These are phyloP conservation scores for Otus scops DNA, from an alignment of 2,797 vertebrate species.

Conservation along the genomic window DNA sequence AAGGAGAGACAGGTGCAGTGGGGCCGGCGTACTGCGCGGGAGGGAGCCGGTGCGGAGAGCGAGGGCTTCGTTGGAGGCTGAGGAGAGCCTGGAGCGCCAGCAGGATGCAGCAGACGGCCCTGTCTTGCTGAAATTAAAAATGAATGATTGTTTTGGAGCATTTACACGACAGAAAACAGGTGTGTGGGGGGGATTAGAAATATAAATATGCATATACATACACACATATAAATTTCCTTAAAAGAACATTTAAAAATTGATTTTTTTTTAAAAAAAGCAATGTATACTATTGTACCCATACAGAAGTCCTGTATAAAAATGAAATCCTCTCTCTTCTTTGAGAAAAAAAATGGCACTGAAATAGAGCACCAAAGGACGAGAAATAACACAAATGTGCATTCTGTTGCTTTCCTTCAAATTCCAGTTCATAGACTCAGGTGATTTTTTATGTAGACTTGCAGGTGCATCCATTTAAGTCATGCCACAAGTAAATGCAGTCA, in stretches of 20 bases:
- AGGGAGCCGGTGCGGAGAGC: rapidly evolving
- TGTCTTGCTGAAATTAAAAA: background rate
- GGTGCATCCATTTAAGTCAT: background rate
- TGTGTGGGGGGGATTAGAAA: background rate
- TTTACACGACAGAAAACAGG: background rate
- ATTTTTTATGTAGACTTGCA: background rate
- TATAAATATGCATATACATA: background rate
- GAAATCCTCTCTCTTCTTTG: background rate
- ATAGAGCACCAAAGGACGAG: background rate
- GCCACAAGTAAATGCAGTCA: background rate
- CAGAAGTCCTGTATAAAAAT: background rate
- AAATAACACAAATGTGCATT: background rate
- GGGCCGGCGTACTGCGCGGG: background rate
- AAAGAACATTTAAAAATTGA: background rate
- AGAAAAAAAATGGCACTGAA: background rate
- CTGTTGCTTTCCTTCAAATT: background rate
- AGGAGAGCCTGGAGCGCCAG: background rate
- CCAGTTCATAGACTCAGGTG: background rate
- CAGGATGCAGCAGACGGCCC: background rate
- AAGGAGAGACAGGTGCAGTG: background rate
- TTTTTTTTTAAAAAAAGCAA: background rate
- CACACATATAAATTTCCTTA: background rate
- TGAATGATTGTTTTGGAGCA: background rate
- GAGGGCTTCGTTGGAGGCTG: background rate
- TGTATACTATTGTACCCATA: background rate